Percentiles rank a stretch among this genome's conserved stretches.
Evolutionary conservation across 2,113 vertebrate species (phyloP).

Genomic region (Muscicapa adusta): DNA sequence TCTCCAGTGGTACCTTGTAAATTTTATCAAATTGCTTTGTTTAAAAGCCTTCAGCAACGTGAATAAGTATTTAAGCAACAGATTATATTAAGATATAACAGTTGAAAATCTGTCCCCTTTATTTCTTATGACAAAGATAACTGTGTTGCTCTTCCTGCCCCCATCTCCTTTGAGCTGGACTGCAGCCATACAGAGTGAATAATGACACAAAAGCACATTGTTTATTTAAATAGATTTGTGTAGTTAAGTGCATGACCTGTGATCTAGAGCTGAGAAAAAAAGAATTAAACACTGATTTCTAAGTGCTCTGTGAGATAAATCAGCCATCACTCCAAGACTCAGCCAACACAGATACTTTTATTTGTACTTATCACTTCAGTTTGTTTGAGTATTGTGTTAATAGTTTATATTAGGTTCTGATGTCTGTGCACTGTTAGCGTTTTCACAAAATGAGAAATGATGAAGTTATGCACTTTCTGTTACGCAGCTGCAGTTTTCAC

Average conservation of each 20-base stretch:
- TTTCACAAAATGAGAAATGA: constrained; percentile 48
- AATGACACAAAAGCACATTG: neutral
- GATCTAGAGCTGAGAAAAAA: constrained; percentile 19
- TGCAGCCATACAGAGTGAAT: neutral
- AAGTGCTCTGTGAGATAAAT: constrained; percentile 10
- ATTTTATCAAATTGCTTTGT: neutral
- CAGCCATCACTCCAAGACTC: constrained; percentile 1
- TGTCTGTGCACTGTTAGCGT: neutral
- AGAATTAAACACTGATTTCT: constrained; percentile 22
- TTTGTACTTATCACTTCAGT: constrained; percentile 17
- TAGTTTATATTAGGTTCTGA: constrained; percentile 41
- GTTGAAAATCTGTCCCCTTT: neutral
- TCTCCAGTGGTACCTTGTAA: neutral
- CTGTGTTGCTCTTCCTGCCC: neutral
- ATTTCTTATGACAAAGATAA: neutral
- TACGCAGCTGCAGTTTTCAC: neutral
- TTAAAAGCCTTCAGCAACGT: neutral
- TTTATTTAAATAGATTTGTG: constrained; percentile 53
- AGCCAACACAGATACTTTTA: constrained; percentile 4
- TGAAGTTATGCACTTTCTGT: neutral
- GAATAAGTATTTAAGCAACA: neutral
- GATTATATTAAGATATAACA: neutral
- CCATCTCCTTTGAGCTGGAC: neutral
- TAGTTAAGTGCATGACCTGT: constrained; percentile 11
- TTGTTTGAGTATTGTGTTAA: constrained; percentile 47